Base-by-base conservation (phyloP, 1,140 invertebrate genomes). In the Drosophila yakuba region DNA sequence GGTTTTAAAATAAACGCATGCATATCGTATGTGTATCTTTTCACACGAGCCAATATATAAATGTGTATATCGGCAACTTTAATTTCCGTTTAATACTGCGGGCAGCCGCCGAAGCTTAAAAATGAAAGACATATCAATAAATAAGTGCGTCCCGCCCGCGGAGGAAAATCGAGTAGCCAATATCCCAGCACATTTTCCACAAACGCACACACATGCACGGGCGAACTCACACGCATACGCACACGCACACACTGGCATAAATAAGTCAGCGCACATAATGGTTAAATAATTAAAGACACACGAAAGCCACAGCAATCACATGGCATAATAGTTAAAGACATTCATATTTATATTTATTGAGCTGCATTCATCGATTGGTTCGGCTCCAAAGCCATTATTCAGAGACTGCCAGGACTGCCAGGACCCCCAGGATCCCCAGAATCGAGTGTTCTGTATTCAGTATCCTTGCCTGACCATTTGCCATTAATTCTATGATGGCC, bases 21-120 rank as follows among this genome's bases (percentile, higher is more conserved):
- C 15, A 35, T 28, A 52, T 51, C 28, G 48, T n/a, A 39, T 43
- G 36, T 39, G 12, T 32, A 43, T 54, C 12, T 56, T 23, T 47
- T 32, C 43, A 61, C 69, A 38, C 61, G 32, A 32, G 35, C 17
- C 72, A 32, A 50, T 54, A 4, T 57, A 15, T 41, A 32, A 32
- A 43, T 43, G 8, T n/a, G 11, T n/a, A 39, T 43, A 54, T 67
- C 36, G 63, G 43, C 44, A 45, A 57, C 76, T 76, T 88, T 89
- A 88, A 88, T 88, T 89, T 88, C 76, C 83, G 80, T 51, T 88
- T 69, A 88, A 83, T 62, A 56, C 51, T 83, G 84, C 20, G 80
- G 75, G 68, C 45, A 66, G 60, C 67, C 54, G 71, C 48, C 25
- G 35, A 43, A 25, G 63, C 57, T 79, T 74, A 79, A 64, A 82